A percentile compares a stretch with the other conserved stretches of the same genome.
Conservation (phyloP, 1,140 invertebrate genomes). For the Hypsibius dujardini region DNA sequence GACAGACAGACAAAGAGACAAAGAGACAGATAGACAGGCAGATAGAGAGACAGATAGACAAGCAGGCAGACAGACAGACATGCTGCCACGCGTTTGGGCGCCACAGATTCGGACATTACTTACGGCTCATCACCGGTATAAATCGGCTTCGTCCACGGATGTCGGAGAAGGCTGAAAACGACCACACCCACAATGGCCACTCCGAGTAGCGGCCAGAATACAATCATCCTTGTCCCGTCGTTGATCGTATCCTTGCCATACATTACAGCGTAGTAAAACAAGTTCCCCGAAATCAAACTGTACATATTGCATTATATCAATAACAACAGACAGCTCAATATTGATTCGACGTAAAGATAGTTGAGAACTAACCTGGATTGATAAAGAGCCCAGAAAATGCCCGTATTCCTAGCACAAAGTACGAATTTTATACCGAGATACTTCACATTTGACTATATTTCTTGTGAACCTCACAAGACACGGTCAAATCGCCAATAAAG, state of each 20-base stretch:
- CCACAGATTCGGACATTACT: too few relatives aligned
- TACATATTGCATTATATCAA: too few relatives aligned
- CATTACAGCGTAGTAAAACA: constrained; percentile 78
- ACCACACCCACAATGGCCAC: constrained; percentile 49
- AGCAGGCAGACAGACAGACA: too few relatives aligned
- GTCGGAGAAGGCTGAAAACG: constrained; percentile 45
- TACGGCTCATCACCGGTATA: too few relatives aligned
- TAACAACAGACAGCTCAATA: constrained; percentile 14
- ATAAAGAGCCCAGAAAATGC: constrained; percentile 84
- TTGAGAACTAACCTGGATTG: constrained; percentile 53
- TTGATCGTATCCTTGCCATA: constrained; percentile 50
- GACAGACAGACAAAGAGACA: neutral
- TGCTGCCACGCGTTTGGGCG: neutral
- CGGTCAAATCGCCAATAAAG: too few relatives aligned
- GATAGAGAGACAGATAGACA: neutral
- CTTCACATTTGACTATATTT: neutral
- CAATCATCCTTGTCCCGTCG: constrained; percentile 43
- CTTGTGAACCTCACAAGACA: too few relatives aligned
- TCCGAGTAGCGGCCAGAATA: constrained; percentile 51
- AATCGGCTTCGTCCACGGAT: too few relatives aligned
- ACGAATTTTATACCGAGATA: too few relatives aligned
- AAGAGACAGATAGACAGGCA: neutral
- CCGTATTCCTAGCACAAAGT: constrained; percentile 83
- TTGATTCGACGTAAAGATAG: neutral
- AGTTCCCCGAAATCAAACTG: constrained; percentile 76